Percentiles rank a stretch among this genome's conserved stretches.
Evolutionary conservation across 2,797 vertebrate genomes (phyloP).

Genomic region (Threskiornis aethiopicus): DNA sequence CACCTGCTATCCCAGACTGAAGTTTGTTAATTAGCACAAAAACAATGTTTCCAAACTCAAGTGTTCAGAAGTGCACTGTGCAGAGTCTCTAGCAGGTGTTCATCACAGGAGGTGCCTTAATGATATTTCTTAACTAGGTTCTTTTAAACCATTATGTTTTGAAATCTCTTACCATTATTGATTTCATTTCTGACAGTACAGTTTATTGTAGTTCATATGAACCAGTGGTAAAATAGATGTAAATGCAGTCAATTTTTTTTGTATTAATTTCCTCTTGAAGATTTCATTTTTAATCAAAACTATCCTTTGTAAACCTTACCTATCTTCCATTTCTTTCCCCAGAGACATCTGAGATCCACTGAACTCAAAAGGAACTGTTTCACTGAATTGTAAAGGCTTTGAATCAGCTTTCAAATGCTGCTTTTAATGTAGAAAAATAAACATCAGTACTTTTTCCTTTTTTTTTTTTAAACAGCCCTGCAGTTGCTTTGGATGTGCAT

Average conservation of each 20-base stretch:
- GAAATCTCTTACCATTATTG: not conserved
- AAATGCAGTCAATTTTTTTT: not conserved
- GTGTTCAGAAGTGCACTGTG: not conserved
- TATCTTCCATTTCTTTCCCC: not conserved
- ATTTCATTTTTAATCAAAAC: not conserved
- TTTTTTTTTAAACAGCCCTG: not conserved
- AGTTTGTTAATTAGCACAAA: slow-evolving; percentile 12
- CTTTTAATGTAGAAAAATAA: not conserved
- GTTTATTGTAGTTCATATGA: not conserved
- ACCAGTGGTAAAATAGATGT: not conserved
- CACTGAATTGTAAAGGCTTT: not conserved
- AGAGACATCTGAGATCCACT: not conserved
- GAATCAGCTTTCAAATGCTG: not conserved
- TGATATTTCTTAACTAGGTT: not conserved
- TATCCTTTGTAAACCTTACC: not conserved
- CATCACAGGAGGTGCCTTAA: not conserved
- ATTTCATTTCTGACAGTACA: not conserved
- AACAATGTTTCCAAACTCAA: not conserved
- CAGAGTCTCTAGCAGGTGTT: not conserved
- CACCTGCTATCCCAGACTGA: not conserved
- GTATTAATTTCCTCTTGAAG: not conserved
- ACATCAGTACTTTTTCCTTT: not conserved
- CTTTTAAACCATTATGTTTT: not conserved
- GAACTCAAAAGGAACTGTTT: not conserved
- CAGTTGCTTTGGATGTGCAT: not conserved